Percentiles rank a stretch among this genome's conserved stretches.
phyloP scores from a whole-genome alignment of 53 echinoderm and acorn worm genomes.

The Actinopyga echinites region DNA sequence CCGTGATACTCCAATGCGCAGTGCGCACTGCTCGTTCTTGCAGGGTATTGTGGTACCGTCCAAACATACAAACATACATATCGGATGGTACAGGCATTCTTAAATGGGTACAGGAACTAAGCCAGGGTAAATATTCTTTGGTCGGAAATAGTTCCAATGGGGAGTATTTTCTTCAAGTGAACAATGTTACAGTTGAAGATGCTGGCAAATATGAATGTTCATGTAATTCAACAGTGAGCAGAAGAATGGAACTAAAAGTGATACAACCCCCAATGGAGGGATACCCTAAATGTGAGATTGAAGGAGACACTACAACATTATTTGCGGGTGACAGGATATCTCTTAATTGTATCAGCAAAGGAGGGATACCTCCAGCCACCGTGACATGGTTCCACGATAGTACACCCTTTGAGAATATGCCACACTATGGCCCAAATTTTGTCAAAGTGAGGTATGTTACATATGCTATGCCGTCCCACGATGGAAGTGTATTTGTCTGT shows the following conservation, averaged over 20 bases:
- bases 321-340: conserved; percentile 69
- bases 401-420: background rate
- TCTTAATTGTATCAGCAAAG: conserved; percentile 65
- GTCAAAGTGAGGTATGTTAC: conserved; percentile 47
- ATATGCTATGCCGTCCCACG: conserved; percentile 43
- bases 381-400: conserved; percentile 31
- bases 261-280: conserved; percentile 60
- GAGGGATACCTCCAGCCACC: conserved; percentile 63
- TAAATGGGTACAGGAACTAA: background rate
- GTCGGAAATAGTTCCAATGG: conserved; percentile 54
- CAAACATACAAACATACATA: conserved; percentile 66
- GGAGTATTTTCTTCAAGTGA: conserved; percentile 66
- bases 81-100: conserved; percentile 38
- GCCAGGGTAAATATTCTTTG: conserved; percentile 57
- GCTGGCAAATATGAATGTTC: conserved; percentile 74
- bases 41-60: conserved; percentile 73
- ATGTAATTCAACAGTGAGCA: conserved; percentile 46
- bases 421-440: conserved; percentile 1
- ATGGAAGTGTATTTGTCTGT: conserved; percentile 56
- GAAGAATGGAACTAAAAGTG: conserved; percentile 31
- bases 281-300: conserved; percentile 68
- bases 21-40: conserved; percentile 40
- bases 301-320: conserved; percentile 11
- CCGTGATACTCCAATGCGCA: conserved; percentile 55
- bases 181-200: conserved; percentile 53